A percentile compares a stretch with the other conserved stretches of the same genome.
Evolutionary conservation across 2,888 invertebrate species (phyloP).

Genomic region (Cephus nigrinus): DNA sequence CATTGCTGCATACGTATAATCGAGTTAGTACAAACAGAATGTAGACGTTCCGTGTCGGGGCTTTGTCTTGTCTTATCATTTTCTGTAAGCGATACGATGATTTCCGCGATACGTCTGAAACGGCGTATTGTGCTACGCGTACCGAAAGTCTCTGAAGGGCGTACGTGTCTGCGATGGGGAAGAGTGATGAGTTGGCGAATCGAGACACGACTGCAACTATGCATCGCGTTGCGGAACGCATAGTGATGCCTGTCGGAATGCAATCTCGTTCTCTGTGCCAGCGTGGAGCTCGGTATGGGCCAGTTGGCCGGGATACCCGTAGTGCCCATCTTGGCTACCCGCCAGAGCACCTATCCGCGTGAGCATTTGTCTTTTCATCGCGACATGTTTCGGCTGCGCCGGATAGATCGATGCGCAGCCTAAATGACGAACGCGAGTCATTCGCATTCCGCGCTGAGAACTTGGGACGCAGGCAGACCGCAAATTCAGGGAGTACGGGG

Average conservation of each 20-base stretch:
- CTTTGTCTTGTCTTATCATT: neutral
- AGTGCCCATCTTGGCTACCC: slow-evolving; percentile 17
- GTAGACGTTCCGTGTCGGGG: neutral
- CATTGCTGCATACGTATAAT: neutral
- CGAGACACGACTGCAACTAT: neutral
- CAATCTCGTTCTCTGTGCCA: slow-evolving; percentile 7
- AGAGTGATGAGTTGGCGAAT: neutral
- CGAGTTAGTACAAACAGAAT: neutral
- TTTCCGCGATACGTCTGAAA: neutral
- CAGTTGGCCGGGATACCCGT: slow-evolving; percentile 41
- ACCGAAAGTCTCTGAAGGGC: neutral
- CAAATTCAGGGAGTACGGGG: neutral
- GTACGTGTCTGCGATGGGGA: neutral
- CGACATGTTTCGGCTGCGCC: slow-evolving; percentile 44
- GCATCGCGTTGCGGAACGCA: slow-evolving; percentile 1
- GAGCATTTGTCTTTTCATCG: slow-evolving; percentile 57
- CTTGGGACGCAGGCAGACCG: neutral
- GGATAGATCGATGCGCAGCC: slow-evolving; percentile 53
- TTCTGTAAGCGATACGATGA: neutral
- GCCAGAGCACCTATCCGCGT: slow-evolving; percentile 53
- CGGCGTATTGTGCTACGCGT: neutral
- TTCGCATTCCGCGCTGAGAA: slow-evolving; percentile 32
- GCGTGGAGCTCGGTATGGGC: slow-evolving; percentile 15
- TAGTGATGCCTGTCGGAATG: slow-evolving; percentile 11
- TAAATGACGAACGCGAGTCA: slow-evolving; percentile 48